phyloP scores from a whole-genome alignment of 2,797 vertebrate species.

The Babyrousa celebensis region DNA sequence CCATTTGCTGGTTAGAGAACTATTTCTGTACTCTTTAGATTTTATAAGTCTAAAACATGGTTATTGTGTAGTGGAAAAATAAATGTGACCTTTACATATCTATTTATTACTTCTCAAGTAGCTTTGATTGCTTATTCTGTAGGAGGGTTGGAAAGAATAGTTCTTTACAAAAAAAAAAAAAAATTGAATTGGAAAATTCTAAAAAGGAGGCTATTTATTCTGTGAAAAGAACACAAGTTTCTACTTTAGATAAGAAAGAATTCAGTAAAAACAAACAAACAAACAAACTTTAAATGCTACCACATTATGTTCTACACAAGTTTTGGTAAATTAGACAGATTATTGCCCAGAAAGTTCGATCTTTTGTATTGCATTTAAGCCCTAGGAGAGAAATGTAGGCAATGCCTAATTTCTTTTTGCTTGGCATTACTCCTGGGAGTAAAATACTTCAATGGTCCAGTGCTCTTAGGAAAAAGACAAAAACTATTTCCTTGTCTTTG shows the following conservation, averaged over 20 bases:
- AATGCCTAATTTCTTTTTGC: not conserved
- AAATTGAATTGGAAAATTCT: constrained; percentile 66
- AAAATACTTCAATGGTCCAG: not conserved
- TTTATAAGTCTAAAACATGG: constrained; percentile 41
- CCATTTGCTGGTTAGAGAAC: constrained; percentile 66
- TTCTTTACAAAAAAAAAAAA: constrained; percentile 49
- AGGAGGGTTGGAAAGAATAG: constrained; percentile 63
- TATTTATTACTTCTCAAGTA: constrained; percentile 74
- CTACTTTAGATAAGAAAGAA: constrained; percentile 58
- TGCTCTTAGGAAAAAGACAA: constrained; percentile 15
- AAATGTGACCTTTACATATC: constrained; percentile 68
- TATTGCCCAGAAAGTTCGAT: not conserved
- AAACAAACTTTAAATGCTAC: constrained; percentile 53
- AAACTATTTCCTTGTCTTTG: not conserved
- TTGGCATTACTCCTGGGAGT: not conserved
- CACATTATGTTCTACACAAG: not conserved
- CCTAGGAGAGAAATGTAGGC: not conserved
- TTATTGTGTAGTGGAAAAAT: constrained; percentile 55
- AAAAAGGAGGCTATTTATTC: constrained; percentile 66
- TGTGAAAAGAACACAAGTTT: constrained; percentile 64
- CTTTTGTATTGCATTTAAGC: not conserved
- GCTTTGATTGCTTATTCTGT: constrained; percentile 76
- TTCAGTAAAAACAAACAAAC: constrained; percentile 57
- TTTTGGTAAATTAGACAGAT: not conserved
- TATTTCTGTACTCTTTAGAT: constrained; percentile 37